Percentiles rank a stretch among this genome's conserved stretches.
Evolutionary conservation across 2,797 vertebrate genomes (phyloP).

Genomic region (Neoniphon sammara): DNA sequence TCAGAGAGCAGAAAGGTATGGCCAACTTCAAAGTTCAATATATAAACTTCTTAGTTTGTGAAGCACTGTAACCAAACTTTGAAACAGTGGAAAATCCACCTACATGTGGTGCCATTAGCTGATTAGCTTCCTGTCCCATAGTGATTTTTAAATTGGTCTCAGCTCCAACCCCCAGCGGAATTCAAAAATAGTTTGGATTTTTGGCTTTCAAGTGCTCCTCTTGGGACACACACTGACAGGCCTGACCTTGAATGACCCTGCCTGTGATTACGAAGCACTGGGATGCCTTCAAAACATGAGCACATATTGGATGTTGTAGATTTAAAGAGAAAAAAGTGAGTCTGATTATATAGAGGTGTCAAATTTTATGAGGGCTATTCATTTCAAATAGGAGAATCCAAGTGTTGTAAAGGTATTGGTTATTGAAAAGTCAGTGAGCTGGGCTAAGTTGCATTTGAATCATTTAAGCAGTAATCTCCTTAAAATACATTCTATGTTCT

Average conservation of each 20-base stretch:
- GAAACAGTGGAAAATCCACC: conserved; percentile 43
- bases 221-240: conserved; percentile 52
- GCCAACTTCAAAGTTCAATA: background rate
- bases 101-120: conserved; percentile 54
- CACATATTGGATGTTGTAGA: conserved; percentile 16
- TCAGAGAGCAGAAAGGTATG: background rate
- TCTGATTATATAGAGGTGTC: background rate
- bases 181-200: conserved; percentile 59
- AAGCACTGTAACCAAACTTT: conserved; percentile 41
- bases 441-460: background rate
- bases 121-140: conserved; percentile 73
- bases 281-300: conserved; percentile 44
- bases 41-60: conserved; percentile 27
- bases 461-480: too few relatives aligned
- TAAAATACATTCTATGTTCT: background rate
- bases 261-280: conserved; percentile 52
- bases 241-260: conserved; percentile 57
- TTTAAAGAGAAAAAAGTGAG: conserved; percentile 21
- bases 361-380: background rate
- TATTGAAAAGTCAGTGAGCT: too few relatives aligned
- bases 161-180: conserved; percentile 37
- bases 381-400: background rate
- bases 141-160: conserved; percentile 60
- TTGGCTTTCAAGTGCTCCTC: conserved; percentile 52
- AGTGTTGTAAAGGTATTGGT: background rate